Conservation (phyloP, 2,113 vertebrate genomes). For the Gracilinanus agilis region DNA sequence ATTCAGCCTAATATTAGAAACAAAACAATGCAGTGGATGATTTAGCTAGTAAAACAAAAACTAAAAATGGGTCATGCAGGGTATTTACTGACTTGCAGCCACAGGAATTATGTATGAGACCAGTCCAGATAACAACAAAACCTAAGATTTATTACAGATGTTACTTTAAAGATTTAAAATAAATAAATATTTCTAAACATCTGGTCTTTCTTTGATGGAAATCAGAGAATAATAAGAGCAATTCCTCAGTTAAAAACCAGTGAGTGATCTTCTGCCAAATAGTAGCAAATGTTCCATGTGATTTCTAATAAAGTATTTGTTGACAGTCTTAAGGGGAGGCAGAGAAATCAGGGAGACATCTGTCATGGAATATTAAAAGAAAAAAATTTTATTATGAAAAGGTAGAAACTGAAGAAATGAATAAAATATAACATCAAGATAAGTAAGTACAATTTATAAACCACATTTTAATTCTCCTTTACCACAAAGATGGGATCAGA, state of each 20-base stretch:
- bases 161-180: neutral
- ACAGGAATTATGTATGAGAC: neutral
- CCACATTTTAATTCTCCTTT: constrained; percentile 40
- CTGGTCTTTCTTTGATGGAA: neutral
- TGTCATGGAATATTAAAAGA: constrained; percentile 21
- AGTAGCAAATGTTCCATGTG: constrained; percentile 9
- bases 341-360: neutral
- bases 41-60: constrained; percentile 41
- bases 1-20: neutral
- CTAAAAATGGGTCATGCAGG: constrained; percentile 24
- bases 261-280: neutral
- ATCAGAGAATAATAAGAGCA: neutral
- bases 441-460: neutral
- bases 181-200: neutral
- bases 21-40: neutral
- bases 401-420: neutral
- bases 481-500: neutral
- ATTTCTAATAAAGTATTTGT: neutral
- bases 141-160: neutral
- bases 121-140: neutral
- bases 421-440: neutral
- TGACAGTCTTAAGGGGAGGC: neutral
- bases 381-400: constrained; percentile 12
- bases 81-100: constrained; percentile 17
- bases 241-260: neutral